Conservation (phyloP, 2,888 invertebrate genomes). For the Craniophora ligustri region DNA sequence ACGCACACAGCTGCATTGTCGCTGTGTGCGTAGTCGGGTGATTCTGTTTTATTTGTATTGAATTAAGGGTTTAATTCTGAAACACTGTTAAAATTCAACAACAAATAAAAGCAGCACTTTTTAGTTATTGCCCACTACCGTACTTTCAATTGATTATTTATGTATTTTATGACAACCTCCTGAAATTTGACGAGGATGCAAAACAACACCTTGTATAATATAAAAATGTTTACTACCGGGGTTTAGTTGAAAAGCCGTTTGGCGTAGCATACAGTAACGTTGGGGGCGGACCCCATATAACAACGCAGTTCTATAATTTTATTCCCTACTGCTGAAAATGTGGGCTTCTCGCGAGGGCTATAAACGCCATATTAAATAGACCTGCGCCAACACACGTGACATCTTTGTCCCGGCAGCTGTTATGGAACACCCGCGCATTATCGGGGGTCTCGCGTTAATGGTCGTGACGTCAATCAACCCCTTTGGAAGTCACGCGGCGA, state of each 20-base stretch:
- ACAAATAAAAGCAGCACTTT: too few species aligned
- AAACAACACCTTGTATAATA: slow-evolving; percentile 8
- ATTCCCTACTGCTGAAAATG: slow-evolving; percentile 57
- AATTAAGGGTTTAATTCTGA: too few species aligned
- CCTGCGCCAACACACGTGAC: slow-evolving; percentile 31
- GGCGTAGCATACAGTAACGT: slow-evolving; percentile 9
- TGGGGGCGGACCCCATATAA: slow-evolving; percentile 43
- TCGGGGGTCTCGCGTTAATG: slow-evolving; percentile 47
- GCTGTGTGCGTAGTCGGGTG: too few species aligned
- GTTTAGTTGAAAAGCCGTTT: slow-evolving; percentile 20
- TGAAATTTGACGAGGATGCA: too few species aligned
- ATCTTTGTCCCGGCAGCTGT: slow-evolving; percentile 36
- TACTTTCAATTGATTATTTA: too few species aligned
- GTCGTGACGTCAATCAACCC: slow-evolving; percentile 54
- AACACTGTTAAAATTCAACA: too few species aligned
- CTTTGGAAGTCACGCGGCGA: slow-evolving; percentile 45
- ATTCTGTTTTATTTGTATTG: too few species aligned
- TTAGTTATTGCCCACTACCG: too few species aligned
- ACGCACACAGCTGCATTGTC: too few species aligned
- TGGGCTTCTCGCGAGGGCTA: slow-evolving; percentile 55
- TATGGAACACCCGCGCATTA: slow-evolving; percentile 41
- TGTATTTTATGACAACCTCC: too few species aligned
- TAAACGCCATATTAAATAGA: slow-evolving; percentile 55
- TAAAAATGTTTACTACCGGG: neutral
- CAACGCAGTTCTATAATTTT: slow-evolving; percentile 55